Base-by-base conservation (phyloP, 2,113 vertebrate species). In the Hyla sarda region DNA sequence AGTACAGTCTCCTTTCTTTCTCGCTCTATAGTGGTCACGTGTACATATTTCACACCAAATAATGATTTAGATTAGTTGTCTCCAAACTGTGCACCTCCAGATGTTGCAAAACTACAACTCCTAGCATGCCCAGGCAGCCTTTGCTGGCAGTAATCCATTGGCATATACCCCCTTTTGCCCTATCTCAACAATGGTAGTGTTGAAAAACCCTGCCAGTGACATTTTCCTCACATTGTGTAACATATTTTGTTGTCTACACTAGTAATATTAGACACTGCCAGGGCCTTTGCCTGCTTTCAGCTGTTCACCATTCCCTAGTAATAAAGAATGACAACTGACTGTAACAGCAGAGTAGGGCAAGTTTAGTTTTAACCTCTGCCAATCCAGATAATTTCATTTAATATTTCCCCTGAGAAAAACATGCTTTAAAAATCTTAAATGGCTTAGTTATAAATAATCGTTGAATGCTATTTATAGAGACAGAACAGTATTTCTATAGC, bases 251-350 rank as follows among this genome's bases (percentile, higher is more conserved):
- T 10, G 32, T n/a, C 14, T 52, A 32, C 14, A 82, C 5, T 23
- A 52, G 45, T 48, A 48, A 28, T 23, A 83, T 21, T 21, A 72
- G 62, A 82, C 41, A 21, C 11, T 52, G 21, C 25, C 11, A 21
- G 12, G 23, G 21, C 7, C 50, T 54, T 73, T 77, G 56, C 28
- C 73, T 30, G 12, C 30, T 28, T 69, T 72, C 84, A 86, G 65
- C 84, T 86, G 84, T 86, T 72, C 65, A 19, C 65, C 84, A 80
- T 86, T 58, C 84, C 65, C 45, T 34, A 21, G 16, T 73, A 56
- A 86, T 72, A 48, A 78, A 47, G 34, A 77, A 23, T 47, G 77
- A 80, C 84, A 86, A 47, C 60, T 86, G 84, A 72, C 65, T 73
- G 30, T 81, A 72, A n/a, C 74, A 71, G 32, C 16, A 71, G 45